Conservation (phyloP, 2,888 invertebrate species). For the Catocala sponsa region DNA sequence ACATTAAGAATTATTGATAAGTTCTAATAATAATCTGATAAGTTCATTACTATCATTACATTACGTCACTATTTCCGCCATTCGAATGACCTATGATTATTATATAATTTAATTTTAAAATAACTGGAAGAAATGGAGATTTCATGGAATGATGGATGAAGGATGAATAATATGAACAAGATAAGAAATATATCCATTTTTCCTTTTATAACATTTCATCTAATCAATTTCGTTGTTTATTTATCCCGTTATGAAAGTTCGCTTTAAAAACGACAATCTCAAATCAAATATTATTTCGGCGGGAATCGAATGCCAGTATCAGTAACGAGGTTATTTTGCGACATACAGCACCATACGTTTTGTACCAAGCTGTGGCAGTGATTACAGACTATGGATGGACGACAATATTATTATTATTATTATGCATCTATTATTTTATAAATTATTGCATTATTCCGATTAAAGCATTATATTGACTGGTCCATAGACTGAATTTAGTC, state of each 20-base stretch:
- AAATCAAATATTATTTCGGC: constrained; percentile 3
- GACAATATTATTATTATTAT: constrained; percentile 37
- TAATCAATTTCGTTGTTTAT: not conserved
- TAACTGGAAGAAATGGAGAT: too few species aligned
- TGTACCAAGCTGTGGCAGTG: constrained; percentile 76
- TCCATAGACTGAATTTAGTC: constrained; percentile 8
- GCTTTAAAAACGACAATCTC: constrained; percentile 4
- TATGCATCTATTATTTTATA: constrained; percentile 53
- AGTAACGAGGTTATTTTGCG: constrained; percentile 46
- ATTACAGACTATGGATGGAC: constrained; percentile 48
- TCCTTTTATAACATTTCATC: not conserved
- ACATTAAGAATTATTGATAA: too few species aligned
- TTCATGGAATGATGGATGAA: too few species aligned
- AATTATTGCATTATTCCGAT: constrained; percentile 49
- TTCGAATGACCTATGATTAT: too few species aligned
- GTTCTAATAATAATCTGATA: too few species aligned
- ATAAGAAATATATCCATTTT: not conserved
- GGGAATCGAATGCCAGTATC: not conserved
- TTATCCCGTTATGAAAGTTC: not conserved
- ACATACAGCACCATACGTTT: constrained; percentile 70
- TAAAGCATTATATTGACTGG: constrained; percentile 32
- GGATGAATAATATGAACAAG: too few species aligned
- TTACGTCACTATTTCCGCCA: too few species aligned
- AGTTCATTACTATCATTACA: too few species aligned
- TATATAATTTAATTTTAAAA: too few species aligned